Percentiles rank a stretch among this genome's conserved stretches.
phyloP scores from a whole-genome alignment of 2,888 invertebrate species.

The Geotrupes spiniger region DNA sequence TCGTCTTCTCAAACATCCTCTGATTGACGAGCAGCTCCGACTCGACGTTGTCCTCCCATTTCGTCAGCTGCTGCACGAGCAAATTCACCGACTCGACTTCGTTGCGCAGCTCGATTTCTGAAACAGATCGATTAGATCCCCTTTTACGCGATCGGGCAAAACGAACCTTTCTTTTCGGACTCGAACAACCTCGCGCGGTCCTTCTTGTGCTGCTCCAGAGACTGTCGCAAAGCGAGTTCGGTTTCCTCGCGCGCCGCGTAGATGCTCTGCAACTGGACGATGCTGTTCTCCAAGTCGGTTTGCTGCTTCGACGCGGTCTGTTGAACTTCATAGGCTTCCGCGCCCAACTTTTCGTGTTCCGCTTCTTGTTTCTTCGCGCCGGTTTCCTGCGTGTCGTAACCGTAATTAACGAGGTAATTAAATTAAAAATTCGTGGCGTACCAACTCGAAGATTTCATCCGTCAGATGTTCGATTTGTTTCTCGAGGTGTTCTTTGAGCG shows the following conservation, averaged over 20 bases:
- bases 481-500: constrained; percentile 63
- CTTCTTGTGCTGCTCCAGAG: constrained; percentile 52
- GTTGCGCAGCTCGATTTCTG: constrained; percentile 56
- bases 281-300: constrained; percentile 57
- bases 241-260: constrained; percentile 54
- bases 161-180: constrained; percentile 49
- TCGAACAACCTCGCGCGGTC: constrained; percentile 52
- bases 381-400: constrained; percentile 52
- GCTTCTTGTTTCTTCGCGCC: constrained; percentile 52
- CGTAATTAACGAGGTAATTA: no score
- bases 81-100: constrained; percentile 59
- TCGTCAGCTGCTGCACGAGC: constrained; percentile 57
- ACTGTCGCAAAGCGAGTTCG: constrained; percentile 52
- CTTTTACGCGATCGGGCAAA: constrained; percentile 2
- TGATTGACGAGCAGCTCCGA: constrained; percentile 62
- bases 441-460: constrained; percentile 66
- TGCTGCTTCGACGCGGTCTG: constrained; percentile 59
- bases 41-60: constrained; percentile 64
- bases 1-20: constrained; percentile 64
- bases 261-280: constrained; percentile 53
- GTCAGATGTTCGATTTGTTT: constrained; percentile 63
- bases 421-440: no score
- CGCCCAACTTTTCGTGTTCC: constrained; percentile 58
- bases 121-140: constrained; percentile 15
- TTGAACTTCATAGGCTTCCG: constrained; percentile 60